Percentiles rank a stretch among this genome's conserved stretches.
Evolutionary conservation across 2,113 vertebrate species (phyloP).

Genomic region (Seriola quinqueradiata): DNA sequence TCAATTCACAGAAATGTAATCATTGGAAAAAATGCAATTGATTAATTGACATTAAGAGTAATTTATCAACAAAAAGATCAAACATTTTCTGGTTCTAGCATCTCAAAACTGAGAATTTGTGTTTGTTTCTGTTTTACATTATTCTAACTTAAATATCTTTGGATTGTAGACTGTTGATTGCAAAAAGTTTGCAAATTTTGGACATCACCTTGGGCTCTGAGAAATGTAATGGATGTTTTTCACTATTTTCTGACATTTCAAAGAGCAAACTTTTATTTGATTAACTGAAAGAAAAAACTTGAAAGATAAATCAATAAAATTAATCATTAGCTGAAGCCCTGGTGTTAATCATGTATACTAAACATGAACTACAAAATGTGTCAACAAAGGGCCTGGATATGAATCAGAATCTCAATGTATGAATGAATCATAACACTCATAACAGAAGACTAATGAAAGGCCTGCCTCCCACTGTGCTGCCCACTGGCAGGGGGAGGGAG

Average conservation of each 20-base stretch:
- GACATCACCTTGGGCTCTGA: not conserved
- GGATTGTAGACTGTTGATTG: not conserved
- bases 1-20: too few relatives aligned
- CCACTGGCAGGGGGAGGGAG: slow-evolving; percentile 59
- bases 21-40: too few relatives aligned
- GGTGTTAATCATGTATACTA: slow-evolving; percentile 10
- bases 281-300: not conserved
- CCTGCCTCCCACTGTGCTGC: slow-evolving; percentile 54
- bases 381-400: slow-evolving; percentile 18
- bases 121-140: not conserved
- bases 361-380: slow-evolving; percentile 19
- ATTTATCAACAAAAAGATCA: too few relatives aligned
- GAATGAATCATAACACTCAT: slow-evolving; percentile 59
- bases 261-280: not conserved
- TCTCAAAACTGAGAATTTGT: not conserved
- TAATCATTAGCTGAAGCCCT: not conserved
- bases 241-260: not conserved
- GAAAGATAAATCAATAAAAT: not conserved
- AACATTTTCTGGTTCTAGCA: not conserved
- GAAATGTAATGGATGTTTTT: not conserved
- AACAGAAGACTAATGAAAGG: slow-evolving; percentile 63
- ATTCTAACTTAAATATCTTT: not conserved
- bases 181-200: not conserved
- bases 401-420: slow-evolving; percentile 60
- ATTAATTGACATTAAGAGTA: too few relatives aligned